Evolutionary conservation across 2,888 invertebrate species (phyloP), one percentile per base, ranked within the genome.

Genomic region (Scaeva pyrastri): DNA sequence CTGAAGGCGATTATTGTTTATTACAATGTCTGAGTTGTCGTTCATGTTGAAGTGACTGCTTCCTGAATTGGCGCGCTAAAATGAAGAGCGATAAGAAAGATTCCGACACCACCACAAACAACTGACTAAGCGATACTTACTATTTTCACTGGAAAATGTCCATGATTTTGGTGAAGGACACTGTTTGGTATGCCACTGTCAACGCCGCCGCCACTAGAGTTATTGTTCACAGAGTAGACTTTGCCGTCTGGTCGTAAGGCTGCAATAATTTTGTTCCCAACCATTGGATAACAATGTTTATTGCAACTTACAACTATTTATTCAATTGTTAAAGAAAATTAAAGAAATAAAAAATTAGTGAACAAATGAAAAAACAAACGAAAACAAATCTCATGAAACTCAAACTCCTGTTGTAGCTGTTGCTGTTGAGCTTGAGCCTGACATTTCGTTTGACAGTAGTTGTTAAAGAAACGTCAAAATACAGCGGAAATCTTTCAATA

Each of bases 191-290:
- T 1, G 6, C 8, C 16, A 16, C 4, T 11, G 14, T 4, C 56
- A 3, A 62, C 71, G 11, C 45, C 12, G 8, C 45, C 55, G n/a
- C 56, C 78, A 72, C 90, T 76, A 89, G 89, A 60, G n/a, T n/a
- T n/a, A 26, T n/a, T 68, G 31, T 64, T 64, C 31, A 12, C 19
- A n/a, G 50, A 21, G 23, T 66, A 66, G 66, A 91, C 91, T 89
- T 90, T 91, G 64, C 91, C 90, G 88, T 91, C 91, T 55, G 90
- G 90, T 21, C 91, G 89, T 87, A 91, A 88, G 73, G 91, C 91
- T 85, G 91, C 90, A 70, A 91, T 90, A 39, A 91, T 90, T 89
- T 91, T 91, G 85, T 90, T 91, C 60, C 89, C 89, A 21, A 83
- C 71, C 87, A 87, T 87, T 19, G 45, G 11, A 23, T 48, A 41